Percentiles rank a stretch among this genome's conserved stretches.
Conservation (phyloP, 2,113 vertebrate species). For the Bolborhynchus lineola region DNA sequence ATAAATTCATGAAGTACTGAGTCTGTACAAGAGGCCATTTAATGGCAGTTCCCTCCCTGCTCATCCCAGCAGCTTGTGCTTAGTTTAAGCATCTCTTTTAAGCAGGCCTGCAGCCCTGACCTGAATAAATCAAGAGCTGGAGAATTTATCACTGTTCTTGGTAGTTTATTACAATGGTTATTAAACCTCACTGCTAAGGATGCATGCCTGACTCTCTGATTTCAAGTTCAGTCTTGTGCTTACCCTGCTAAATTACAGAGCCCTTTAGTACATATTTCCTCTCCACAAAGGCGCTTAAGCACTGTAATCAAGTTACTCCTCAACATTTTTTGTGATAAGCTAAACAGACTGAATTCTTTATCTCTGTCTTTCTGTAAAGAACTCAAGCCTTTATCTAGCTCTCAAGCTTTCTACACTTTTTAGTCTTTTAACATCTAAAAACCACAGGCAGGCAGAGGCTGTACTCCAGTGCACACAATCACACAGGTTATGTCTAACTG, state of each 20-base stretch:
- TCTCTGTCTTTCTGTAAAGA: neutral
- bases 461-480: neutral
- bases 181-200: neutral
- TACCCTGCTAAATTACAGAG: neutral
- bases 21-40: neutral
- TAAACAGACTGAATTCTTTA: neutral
- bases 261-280: neutral
- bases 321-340: neutral
- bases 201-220: neutral
- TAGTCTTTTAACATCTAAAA: neutral
- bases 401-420: neutral
- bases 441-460: neutral
- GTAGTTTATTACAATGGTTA: neutral
- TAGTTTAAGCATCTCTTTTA: neutral
- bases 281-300: neutral
- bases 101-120: neutral
- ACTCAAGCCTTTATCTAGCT: neutral
- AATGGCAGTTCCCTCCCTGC: neutral
- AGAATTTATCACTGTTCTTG: neutral
- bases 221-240: constrained; percentile 11
- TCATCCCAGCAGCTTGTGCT: neutral
- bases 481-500: neutral
- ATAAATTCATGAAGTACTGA: neutral
- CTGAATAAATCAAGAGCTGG: neutral
- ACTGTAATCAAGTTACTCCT: neutral